These are phyloP conservation scores for Grammomys surdaster DNA, from an alignment of 2,113 vertebrate genomes.

Conservation along the genomic window DNA sequence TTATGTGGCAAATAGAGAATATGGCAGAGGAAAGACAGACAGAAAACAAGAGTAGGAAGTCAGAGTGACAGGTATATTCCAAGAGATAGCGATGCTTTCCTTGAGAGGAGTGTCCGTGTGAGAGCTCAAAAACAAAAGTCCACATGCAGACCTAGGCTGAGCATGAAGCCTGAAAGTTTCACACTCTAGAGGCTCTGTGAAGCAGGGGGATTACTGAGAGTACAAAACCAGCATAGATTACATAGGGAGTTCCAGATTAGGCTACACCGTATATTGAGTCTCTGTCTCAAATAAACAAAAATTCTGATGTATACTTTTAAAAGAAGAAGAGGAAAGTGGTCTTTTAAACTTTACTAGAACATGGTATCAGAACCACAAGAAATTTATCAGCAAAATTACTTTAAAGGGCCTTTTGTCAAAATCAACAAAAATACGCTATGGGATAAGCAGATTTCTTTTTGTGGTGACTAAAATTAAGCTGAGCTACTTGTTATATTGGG, in stretches of 20 bases:
- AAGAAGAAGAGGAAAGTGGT: not conserved
- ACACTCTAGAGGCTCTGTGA: not conserved
- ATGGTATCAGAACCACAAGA: not conserved
- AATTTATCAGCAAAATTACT: not conserved
- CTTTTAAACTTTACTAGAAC: not conserved
- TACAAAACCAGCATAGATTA: not conserved
- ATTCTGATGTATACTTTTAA: not conserved
- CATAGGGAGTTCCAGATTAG: not conserved
- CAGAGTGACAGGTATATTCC: not conserved
- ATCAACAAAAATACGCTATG: not conserved
- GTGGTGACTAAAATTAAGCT: not conserved
- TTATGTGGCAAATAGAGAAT: not conserved
- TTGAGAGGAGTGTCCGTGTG: no score
- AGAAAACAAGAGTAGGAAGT: not conserved
- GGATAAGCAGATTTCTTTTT: not conserved
- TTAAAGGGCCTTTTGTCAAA: slow-evolving; percentile 2
- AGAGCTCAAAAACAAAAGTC: not conserved
- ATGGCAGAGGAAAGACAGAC: not conserved
- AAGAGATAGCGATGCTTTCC: not conserved
- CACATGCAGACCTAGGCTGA: not conserved
- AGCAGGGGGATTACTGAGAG: not conserved
- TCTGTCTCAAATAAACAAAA: not conserved
- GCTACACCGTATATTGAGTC: not conserved
- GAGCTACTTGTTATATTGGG: not conserved
- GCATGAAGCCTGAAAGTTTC: not conserved